Percentiles rank a stretch among this genome's conserved stretches.
These are phyloP conservation scores for Thereva nobilitata DNA, from an alignment of 2,888 invertebrate genomes.

Conservation along the genomic window DNA sequence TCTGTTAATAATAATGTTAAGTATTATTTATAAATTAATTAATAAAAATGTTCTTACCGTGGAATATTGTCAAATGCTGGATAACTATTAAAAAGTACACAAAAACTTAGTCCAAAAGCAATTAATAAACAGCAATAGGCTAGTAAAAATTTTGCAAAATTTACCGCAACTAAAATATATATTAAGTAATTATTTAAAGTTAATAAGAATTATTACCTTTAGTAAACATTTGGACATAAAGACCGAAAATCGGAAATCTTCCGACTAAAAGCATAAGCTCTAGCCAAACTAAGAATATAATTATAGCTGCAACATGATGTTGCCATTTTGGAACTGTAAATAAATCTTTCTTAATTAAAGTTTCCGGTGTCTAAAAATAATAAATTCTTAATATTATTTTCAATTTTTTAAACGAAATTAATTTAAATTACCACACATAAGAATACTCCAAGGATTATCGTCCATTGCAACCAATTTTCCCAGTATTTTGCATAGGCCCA, in stretches of 20 bases:
- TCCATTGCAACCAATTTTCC: conserved; percentile 85
- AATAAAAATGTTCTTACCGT: conserved; percentile 45
- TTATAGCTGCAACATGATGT: conserved; percentile 77
- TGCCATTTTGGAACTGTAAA: conserved; percentile 66
- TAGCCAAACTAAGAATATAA: conserved; percentile 79
- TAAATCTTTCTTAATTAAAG: conserved; percentile 50
- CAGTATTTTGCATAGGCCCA: conserved; percentile 75
- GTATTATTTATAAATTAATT: neutral
- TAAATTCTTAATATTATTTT: neutral
- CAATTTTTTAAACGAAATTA: neutral
- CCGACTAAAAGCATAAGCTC: conserved; percentile 86
- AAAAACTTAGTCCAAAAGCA: conserved; percentile 80
- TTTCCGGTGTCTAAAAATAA: conserved; percentile 51
- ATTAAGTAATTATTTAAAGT: neutral
- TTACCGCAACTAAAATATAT: conserved; percentile 67
- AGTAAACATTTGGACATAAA: conserved; percentile 88
- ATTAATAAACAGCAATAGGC: conserved; percentile 80
- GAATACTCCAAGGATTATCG: conserved; percentile 74
- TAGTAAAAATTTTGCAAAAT: conserved; percentile 78
- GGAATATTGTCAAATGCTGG: conserved; percentile 68
- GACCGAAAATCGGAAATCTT: conserved; percentile 81
- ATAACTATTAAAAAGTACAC: conserved; percentile 79
- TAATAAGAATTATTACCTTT: conserved; percentile 60
- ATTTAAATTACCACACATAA: conserved; percentile 64
- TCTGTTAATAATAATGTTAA: conserved; percentile 41